These are phyloP conservation scores for Ahaetulla prasina DNA, from an alignment of 2,113 vertebrate species.

Conservation along the genomic window DNA sequence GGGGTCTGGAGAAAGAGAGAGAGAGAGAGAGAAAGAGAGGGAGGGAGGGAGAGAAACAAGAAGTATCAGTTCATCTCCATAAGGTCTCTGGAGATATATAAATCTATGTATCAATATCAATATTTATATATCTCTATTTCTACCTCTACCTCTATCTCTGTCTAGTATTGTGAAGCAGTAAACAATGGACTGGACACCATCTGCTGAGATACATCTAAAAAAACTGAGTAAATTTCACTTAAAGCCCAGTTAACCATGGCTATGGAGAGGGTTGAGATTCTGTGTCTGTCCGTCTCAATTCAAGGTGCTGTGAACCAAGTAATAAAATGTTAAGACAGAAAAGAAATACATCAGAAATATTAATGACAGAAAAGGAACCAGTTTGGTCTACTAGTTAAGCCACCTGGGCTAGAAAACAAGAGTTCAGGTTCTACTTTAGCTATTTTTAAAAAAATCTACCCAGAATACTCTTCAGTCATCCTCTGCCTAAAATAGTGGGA, in stretches of 20 bases:
- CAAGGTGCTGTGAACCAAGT: not conserved
- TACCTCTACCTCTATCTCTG: too few relatives aligned
- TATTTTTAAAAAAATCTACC: not conserved
- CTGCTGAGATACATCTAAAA: not conserved
- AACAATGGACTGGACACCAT: not conserved
- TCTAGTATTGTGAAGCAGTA: not conserved
- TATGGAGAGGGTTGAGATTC: not conserved
- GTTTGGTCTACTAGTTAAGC: not conserved
- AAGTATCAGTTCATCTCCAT: too few relatives aligned
- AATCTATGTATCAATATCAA: too few relatives aligned
- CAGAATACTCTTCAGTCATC: not conserved
- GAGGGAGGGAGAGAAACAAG: too few relatives aligned
- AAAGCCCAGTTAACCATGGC: slow-evolving; percentile 18
- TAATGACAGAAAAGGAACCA: not conserved
- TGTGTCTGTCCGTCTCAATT: not conserved
- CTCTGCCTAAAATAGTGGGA: not conserved
- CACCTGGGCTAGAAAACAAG: not conserved
- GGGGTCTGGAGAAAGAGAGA: not conserved
- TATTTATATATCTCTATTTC: too few relatives aligned
- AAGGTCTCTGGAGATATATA: too few relatives aligned
- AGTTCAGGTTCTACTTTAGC: not conserved
- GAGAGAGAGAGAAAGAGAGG: too few relatives aligned
- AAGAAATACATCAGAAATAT: not conserved
- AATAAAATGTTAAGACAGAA: not conserved
- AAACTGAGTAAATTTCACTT: not conserved